Evolutionary conservation across 2,113 vertebrate genomes (phyloP).

Genomic region (Triplophysa dalaica): DNA sequence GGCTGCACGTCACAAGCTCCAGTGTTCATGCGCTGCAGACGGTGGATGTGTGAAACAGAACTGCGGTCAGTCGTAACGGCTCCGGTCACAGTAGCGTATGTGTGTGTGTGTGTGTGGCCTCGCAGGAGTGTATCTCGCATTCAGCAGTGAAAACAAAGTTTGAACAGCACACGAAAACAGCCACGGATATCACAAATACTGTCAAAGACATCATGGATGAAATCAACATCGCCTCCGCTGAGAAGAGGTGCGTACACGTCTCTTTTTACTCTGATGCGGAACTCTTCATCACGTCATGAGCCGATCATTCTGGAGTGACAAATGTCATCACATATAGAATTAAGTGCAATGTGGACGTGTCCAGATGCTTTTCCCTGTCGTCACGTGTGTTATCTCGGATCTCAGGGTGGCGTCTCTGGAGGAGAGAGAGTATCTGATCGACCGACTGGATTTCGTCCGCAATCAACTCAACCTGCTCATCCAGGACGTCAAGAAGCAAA

Average conservation of each 20-base stretch:
- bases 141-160: slow-evolving; percentile 99
- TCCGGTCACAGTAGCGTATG: slow-evolving; percentile 62
- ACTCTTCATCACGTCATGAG: background rate
- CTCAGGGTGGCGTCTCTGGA: slow-evolving; percentile 86
- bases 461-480: slow-evolving; percentile 89
- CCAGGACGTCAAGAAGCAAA: slow-evolving; percentile 89
- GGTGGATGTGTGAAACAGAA: no score
- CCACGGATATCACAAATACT: slow-evolving; percentile 97
- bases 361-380: no score
- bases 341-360: background rate
- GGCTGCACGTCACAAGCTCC: no score
- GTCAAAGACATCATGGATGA: slow-evolving; percentile 95
- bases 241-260: slow-evolving; percentile 87
- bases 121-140: slow-evolving; percentile 99
- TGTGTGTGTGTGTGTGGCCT: slow-evolving; percentile 72
- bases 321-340: background rate
- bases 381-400: slow-evolving; percentile 48
- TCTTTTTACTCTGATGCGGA: slow-evolving; percentile 15
- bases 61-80: slow-evolving; percentile 9
- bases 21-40: no score
- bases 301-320: background rate
- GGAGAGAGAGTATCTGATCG: slow-evolving; percentile 87
- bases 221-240: slow-evolving; percentile 91
- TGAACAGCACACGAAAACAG: slow-evolving; percentile 99
- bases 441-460: slow-evolving; percentile 86